phyloP scores from a whole-genome alignment of 2,888 invertebrate genomes.

The Leucania comma region DNA sequence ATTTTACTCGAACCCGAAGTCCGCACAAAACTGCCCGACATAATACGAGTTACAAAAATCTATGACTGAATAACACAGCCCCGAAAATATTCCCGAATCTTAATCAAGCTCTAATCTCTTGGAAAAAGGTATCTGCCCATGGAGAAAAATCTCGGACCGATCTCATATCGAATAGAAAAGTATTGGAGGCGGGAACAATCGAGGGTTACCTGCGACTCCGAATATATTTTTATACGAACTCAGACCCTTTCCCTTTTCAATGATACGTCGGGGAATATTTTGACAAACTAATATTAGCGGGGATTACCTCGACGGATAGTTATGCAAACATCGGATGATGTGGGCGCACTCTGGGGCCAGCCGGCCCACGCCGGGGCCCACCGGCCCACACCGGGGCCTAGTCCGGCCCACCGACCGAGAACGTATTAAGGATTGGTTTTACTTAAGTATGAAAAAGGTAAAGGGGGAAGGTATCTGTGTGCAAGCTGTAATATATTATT shows the following conservation, averaged over 20 bases:
- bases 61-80: constrained; percentile 57
- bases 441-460: constrained; percentile 58
- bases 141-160: constrained; percentile 64
- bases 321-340: constrained; percentile 64
- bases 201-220: constrained; percentile 65
- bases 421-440: constrained; percentile 48
- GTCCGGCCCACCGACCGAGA: background rate
- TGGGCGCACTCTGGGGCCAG: constrained; percentile 14
- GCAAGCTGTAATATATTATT: constrained; percentile 43
- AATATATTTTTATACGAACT: constrained; percentile 63
- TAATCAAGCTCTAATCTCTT: constrained; percentile 70
- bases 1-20: constrained; percentile 44
- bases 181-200: constrained; percentile 66
- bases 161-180: constrained; percentile 73
- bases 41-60: constrained; percentile 53
- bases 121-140: constrained; percentile 65
- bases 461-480: constrained; percentile 35
- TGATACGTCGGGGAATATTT: constrained; percentile 70
- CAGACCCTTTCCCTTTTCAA: constrained; percentile 67
- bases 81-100: constrained; percentile 63
- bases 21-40: constrained; percentile 17
- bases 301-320: constrained; percentile 63
- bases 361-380: constrained; percentile 2
- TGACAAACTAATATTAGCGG: constrained; percentile 75
- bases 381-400: constrained; percentile 1